Percentiles rank a stretch among this genome's conserved stretches.
phyloP scores from a whole-genome alignment of 2,797 vertebrate genomes.

The Sparidentex hasta region DNA sequence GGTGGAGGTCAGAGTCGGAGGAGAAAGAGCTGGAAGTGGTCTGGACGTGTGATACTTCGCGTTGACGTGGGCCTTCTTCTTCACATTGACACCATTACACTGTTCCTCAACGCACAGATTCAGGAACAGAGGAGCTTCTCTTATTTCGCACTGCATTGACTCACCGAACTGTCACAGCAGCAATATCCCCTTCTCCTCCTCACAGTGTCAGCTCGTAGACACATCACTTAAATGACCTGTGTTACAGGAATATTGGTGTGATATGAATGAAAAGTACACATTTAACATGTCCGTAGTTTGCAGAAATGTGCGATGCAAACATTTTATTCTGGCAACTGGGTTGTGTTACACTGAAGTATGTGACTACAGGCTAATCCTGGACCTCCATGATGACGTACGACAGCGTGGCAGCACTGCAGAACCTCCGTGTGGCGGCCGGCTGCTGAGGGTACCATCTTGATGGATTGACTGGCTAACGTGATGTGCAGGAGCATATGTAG shows the following conservation, averaged over 20 bases:
- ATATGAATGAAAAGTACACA: too few species aligned
- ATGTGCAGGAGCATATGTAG: constrained; percentile 45
- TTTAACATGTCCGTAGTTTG: too few species aligned
- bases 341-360: background rate
- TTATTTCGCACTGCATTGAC: background rate
- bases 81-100: background rate
- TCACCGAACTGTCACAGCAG: too few species aligned
- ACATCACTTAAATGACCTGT: too few species aligned
- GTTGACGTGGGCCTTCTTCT: background rate
- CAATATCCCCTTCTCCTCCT: too few species aligned
- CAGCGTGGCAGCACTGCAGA: background rate
- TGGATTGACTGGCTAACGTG: constrained; percentile 39
- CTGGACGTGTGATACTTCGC: background rate
- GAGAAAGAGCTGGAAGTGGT: background rate
- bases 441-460: background rate
- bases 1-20: constrained; percentile 19
- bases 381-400: background rate
- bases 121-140: background rate
- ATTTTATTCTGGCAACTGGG: background rate
- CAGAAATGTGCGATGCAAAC: too few species aligned
- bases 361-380: background rate
- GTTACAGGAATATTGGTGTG: too few species aligned
- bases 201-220: too few species aligned
- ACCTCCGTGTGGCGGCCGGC: background rate
- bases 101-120: background rate